These are phyloP conservation scores for Etheostoma perlongum DNA, from an alignment of 2,797 vertebrate species.

Conservation along the genomic window DNA sequence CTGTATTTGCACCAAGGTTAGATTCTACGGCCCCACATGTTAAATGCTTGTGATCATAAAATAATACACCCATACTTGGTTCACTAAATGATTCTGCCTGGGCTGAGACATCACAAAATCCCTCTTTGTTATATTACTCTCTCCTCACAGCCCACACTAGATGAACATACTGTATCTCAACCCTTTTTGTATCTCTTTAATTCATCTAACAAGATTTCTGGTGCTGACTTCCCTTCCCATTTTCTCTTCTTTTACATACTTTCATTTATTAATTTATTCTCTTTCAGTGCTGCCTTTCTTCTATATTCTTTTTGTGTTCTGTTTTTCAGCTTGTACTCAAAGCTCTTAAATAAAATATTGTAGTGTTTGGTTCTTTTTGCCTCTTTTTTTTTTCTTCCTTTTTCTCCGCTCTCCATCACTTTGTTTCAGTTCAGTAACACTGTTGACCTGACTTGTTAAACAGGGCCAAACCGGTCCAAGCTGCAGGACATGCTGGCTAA, in stretches of 20 bases:
- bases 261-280: constrained; percentile 42
- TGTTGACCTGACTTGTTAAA: constrained; percentile 41
- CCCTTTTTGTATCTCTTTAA: constrained; percentile 37
- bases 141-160: constrained; percentile 32
- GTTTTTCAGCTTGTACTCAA: constrained; percentile 44
- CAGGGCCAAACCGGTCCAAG: constrained; percentile 98
- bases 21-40: neutral
- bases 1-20: neutral
- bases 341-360: constrained; percentile 1
- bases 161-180: constrained; percentile 24
- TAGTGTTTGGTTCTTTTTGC: constrained; percentile 1
- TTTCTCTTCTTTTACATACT: constrained; percentile 32
- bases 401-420: neutral
- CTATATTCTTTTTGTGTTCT: constrained; percentile 28
- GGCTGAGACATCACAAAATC: neutral
- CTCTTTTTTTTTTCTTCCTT: neutral
- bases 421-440: constrained; percentile 26
- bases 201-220: constrained; percentile 50
- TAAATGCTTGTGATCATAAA: neutral
- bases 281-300: constrained; percentile 56
- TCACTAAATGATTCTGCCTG: neutral
- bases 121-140: constrained; percentile 5
- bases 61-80: neutral
- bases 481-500: constrained; percentile 99
- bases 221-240: constrained; percentile 44